Conservation (phyloP, 2,797 vertebrate genomes). For the Alosa sapidissima region DNA sequence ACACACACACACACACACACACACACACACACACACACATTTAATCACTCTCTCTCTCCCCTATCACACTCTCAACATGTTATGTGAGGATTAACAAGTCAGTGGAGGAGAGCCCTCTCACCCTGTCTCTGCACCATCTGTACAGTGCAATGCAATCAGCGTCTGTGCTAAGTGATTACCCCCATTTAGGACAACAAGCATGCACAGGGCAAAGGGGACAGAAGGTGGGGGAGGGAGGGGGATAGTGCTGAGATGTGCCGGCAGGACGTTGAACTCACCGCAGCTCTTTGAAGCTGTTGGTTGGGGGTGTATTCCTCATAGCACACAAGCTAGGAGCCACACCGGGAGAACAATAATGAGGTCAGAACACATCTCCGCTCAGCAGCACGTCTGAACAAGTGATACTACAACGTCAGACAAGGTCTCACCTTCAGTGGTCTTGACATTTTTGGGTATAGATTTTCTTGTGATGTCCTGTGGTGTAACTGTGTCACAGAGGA, state of each 20-base stretch:
- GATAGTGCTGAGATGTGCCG: background rate
- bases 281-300: conserved; percentile 34
- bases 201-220: background rate
- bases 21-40: background rate
- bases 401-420: background rate
- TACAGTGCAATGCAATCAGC: conserved; percentile 51
- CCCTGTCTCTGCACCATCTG: conserved; percentile 58
- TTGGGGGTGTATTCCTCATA: conserved; percentile 47
- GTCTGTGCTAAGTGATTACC: conserved; percentile 51
- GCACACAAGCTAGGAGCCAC: conserved; percentile 29
- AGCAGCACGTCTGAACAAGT: background rate
- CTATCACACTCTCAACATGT: conserved; percentile 38
- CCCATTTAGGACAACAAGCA: conserved; percentile 45
- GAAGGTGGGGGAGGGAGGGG: background rate
- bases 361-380: background rate
- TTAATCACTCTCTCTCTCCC: background rate
- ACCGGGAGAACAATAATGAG: background rate
- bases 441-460: background rate
- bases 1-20: background rate
- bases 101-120: conserved; percentile 41
- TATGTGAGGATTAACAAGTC: conserved; percentile 57
- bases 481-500: background rate
- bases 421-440: background rate
- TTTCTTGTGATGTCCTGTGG: background rate
- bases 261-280: conserved; percentile 40